Evolutionary conservation across 2,113 vertebrate genomes (phyloP).

Genomic region (Nesogale talazaci): DNA sequence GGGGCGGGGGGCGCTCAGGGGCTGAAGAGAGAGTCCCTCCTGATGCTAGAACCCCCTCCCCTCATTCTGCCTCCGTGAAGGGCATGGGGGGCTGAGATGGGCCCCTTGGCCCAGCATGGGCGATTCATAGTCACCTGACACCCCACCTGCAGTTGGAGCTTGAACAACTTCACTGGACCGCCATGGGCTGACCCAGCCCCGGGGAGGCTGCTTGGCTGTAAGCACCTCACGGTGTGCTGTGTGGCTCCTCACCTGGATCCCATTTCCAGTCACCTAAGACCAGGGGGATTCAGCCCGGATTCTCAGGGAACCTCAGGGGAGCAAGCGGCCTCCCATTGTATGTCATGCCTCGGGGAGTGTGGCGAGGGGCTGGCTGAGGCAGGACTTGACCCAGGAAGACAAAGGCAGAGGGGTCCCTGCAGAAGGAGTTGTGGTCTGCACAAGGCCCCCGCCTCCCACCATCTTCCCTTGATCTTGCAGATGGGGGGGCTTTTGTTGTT

Average conservation of each 20-base stretch:
- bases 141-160: accelerated
- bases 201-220: background rate
- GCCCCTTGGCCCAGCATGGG: no score
- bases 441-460: no score
- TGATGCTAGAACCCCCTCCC: background rate
- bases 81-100: background rate
- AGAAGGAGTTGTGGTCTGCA: background rate
- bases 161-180: background rate
- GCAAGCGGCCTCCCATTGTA: no score
- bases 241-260: background rate
- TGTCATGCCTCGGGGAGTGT: no score
- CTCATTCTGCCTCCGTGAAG: background rate
- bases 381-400: background rate
- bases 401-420: background rate
- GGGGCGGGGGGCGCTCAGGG: background rate
- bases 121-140: background rate
- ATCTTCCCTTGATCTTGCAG: background rate
- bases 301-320: background rate
- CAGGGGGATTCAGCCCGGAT: background rate
- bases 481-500: background rate
- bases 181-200: accelerated
- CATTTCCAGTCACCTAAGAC: background rate
- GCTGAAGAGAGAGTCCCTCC: background rate
- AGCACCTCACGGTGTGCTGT: background rate
- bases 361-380: background rate